A percentile compares a stretch with the other conserved stretches of the same genome.
Evolutionary conservation across 2,797 vertebrate species (phyloP).

Genomic region (Myoxocephalus aenaeus): DNA sequence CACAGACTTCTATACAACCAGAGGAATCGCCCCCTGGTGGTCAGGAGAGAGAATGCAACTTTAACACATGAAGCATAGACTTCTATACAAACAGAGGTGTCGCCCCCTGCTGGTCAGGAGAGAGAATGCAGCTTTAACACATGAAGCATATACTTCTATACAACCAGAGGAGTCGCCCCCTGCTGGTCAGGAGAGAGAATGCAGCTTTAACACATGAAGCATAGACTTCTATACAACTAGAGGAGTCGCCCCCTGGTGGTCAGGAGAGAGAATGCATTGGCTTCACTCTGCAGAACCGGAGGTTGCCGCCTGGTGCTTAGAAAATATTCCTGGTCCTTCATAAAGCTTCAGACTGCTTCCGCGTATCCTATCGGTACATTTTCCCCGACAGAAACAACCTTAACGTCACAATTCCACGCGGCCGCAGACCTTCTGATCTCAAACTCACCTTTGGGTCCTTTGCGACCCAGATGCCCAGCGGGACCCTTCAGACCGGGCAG

Average conservation of each 20-base stretch:
- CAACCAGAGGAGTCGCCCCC: not conserved
- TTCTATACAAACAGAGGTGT: not conserved
- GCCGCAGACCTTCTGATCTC: not conserved
- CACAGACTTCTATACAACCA: not conserved
- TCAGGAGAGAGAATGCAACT: not conserved
- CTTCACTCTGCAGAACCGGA: not conserved
- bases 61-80: not conserved
- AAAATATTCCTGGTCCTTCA: not conserved
- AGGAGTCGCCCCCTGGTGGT: not conserved
- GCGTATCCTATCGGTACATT: too few species aligned
- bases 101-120: not conserved
- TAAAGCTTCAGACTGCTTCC: not conserved
- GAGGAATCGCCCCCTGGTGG: not conserved
- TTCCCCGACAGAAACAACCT: not conserved
- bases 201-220: not conserved
- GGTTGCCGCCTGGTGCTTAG: not conserved
- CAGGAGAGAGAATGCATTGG: not conserved
- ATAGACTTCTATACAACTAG: not conserved
- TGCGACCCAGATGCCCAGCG: constrained; percentile 88
- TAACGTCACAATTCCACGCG: not conserved
- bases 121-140: not conserved
- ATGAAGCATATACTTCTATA: not conserved
- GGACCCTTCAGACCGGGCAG: constrained; percentile 96
- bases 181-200: not conserved
- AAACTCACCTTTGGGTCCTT: constrained; percentile 91